A percentile compares a stretch with the other conserved stretches of the same genome.
phyloP scores from a whole-genome alignment of 2,113 vertebrate species.

The Rutilus rutilus region DNA sequence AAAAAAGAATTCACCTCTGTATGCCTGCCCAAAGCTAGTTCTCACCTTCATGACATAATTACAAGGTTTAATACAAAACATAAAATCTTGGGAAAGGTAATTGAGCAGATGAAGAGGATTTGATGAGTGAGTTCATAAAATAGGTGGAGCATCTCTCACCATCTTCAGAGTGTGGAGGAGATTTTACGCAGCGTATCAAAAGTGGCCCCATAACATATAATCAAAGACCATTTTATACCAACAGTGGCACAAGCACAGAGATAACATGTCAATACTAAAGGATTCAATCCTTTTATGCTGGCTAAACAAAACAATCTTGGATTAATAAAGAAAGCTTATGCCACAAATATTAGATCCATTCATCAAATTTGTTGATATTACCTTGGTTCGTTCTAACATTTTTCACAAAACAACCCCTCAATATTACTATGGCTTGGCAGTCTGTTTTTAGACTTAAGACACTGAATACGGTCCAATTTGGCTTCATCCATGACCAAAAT shows the following conservation, averaged over 20 bases:
- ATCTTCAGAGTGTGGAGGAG: neutral
- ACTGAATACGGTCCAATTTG: neutral
- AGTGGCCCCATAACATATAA: neutral
- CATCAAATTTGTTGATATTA: neutral
- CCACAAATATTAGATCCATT: neutral
- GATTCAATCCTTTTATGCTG: neutral
- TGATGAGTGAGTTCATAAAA: conserved; percentile 25
- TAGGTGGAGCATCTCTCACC: neutral
- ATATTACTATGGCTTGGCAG: neutral
- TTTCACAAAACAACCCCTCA: neutral
- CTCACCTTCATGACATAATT: neutral
- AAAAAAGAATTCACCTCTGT: conserved; percentile 20
- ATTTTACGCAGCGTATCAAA: neutral
- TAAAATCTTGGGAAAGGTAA: conserved; percentile 8
- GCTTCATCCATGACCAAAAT: neutral
- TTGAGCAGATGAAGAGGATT: conserved; percentile 8
- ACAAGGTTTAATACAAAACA: conserved; percentile 34
- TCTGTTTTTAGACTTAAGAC: neutral
- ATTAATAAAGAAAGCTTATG: neutral
- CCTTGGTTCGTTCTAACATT: neutral
- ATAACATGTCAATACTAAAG: neutral
- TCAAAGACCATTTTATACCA: neutral
- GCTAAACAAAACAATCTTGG: neutral
- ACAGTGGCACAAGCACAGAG: neutral
- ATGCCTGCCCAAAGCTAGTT: neutral